Base-by-base conservation (phyloP, 2,888 invertebrate species). In the Fragum whitleyi region DNA sequence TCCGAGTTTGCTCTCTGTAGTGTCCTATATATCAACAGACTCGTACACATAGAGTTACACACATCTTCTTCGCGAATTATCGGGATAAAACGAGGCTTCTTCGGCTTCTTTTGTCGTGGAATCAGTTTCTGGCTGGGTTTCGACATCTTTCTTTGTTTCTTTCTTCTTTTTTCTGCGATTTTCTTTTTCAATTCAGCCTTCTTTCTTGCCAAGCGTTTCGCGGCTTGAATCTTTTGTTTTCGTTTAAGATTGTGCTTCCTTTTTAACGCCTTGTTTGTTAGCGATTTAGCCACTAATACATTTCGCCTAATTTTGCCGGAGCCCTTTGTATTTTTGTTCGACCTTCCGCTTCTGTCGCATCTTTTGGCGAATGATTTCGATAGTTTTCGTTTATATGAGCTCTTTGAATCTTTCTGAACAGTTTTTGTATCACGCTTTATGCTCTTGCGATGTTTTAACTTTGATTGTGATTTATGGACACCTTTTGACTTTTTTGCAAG, bases 21-120 rank as follows among this genome's bases (percentile, higher is more conserved):
- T 2, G 81, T 81, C 9, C 69, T 53, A 28, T 65, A 77, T 14
- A 73, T 77, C 21, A 81, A 32, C n/a, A 81, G 59, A 7, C 62
- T 69, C 1, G 67, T 32, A 19, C 77, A 53, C 62, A 81, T 29
- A 11, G 65, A 47, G 26, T 70, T 68, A 14, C 68, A 51, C 11
- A 81, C 57, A 2, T 81, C 81, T 14, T 61, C 47, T 28, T 74
- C 59, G 28, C 81, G 59, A 26, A 69, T 32, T 19, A 74, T 81
- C 16, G 70, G 73, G 29, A 55, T 77, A 16, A 81, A 70, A n/a
- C 70, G 68, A 7, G 69, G 59, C 53, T 77, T 81, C 36, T 75
- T 53, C 0, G 55, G 70, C 29, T 70, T 70, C 16, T 19, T 53
- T n/a, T n/a, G 23, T 1, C 14, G 19, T 1, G 11, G 28, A n/a